Evolutionary conservation across 2,113 vertebrate genomes (phyloP).

Genomic region (Myotis davidii): DNA sequence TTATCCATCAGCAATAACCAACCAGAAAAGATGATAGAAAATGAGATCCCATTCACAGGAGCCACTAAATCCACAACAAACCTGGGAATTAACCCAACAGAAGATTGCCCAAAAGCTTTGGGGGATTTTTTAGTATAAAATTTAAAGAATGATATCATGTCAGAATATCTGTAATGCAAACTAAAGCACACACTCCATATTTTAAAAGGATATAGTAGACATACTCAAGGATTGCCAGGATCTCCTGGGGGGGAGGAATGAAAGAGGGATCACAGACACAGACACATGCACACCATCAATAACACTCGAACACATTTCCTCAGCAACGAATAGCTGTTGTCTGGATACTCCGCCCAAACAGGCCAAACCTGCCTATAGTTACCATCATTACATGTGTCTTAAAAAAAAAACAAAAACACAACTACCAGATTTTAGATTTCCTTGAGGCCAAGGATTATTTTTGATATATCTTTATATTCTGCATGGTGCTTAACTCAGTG

Average conservation of each 20-base stretch:
- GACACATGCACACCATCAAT: too few species aligned
- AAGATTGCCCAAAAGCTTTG: not conserved
- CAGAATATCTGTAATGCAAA: not conserved
- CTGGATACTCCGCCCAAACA: not conserved
- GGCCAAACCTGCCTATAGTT: not conserved
- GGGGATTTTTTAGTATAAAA: not conserved
- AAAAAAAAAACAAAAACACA: not conserved
- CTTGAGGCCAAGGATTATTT: not conserved
- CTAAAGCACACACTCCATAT: not conserved
- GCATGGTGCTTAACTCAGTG: not conserved
- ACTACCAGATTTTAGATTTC: constrained; percentile 4
- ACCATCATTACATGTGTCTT: not conserved
- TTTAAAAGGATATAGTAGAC: not conserved
- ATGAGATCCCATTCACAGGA: not conserved
- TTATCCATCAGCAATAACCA: not conserved
- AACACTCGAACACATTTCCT: not conserved
- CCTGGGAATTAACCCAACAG: not conserved
- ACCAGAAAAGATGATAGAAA: not conserved
- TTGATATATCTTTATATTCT: not conserved
- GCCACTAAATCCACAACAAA: not conserved
- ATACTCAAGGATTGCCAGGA: not conserved
- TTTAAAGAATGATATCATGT: not conserved
- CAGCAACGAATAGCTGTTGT: not conserved
- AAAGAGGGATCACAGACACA: not conserved
- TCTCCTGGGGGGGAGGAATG: not conserved